These are phyloP conservation scores for Embidobia sp. DNA, from an alignment of 2,888 invertebrate genomes.

Conservation along the genomic window DNA sequence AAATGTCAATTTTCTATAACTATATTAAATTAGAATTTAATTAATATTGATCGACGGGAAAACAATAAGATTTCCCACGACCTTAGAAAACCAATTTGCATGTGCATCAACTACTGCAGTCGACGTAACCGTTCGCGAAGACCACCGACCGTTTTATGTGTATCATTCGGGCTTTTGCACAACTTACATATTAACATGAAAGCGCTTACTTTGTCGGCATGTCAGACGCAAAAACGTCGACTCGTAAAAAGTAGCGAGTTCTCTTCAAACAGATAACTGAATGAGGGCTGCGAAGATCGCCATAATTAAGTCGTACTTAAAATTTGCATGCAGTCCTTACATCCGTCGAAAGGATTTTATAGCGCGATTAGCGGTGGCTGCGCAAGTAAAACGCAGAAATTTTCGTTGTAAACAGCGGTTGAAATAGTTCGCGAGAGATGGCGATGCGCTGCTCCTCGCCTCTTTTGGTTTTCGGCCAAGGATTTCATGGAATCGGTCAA, in stretches of 20 bases:
- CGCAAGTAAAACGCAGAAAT: conserved; percentile 32
- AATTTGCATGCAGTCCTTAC: conserved; percentile 64
- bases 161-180: conserved; percentile 58
- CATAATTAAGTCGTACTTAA: conserved; percentile 67
- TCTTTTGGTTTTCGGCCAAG: neutral
- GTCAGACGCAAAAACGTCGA: conserved; percentile 56
- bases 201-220: conserved; percentile 64
- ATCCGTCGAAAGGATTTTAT: conserved; percentile 60
- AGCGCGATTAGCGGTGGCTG: conserved; percentile 48
- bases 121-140: conserved; percentile 45
- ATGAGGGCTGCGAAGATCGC: conserved; percentile 53
- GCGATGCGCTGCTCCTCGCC: conserved; percentile 6
- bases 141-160: conserved; percentile 64
- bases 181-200: conserved; percentile 61
- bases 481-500: conserved; percentile 48
- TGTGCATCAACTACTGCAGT: conserved; percentile 19
- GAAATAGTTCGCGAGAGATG: conserved; percentile 34
- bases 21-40: too few species aligned
- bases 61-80: conserved; percentile 8
- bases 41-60: too few species aligned
- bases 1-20: too few species aligned
- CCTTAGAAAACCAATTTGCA: conserved; percentile 44
- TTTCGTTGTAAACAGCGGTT: conserved; percentile 28
- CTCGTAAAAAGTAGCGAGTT: conserved; percentile 63
- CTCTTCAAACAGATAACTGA: conserved; percentile 53